Evolutionary conservation across 2,888 invertebrate genomes (phyloP), one percentile per base, ranked within the genome.

Genomic region (Cephus spinipes): DNA sequence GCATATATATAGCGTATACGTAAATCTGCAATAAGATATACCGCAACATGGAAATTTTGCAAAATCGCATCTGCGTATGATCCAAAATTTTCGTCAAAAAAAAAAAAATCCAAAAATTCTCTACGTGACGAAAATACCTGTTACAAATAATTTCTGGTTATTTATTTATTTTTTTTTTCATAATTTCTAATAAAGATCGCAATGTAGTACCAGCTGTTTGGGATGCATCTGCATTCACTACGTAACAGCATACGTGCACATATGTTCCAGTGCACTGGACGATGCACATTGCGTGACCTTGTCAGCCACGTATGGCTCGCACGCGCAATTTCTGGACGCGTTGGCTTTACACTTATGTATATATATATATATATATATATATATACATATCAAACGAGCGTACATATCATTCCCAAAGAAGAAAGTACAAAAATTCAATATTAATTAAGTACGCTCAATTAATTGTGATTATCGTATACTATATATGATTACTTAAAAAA

Each of bases 251-350:
- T 55, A 55, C 55, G 55, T 9, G 23, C 23, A 55, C 55, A 9
- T 9, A 84, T 83, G 81, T 83, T 76, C 80, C 81, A 81, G 76
- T 74, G 76, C 80, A 78, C 73, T 77, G 77, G 80, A 85, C 86
- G 85, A 87, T 87, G 85, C 84, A 83, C 84, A 82, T 83, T 83
- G 81, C 75, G 78, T 84, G 89, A 88, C 89, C 89, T 89, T 89
- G 89, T 82, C 75, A 80, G 83, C 83, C 83, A 81, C 81, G 82
- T 83, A 83, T 81, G 82, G 81, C 79, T 82, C 81, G 81, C 82
- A 80, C 85, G 83, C 80, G 79, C 36, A 81, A 81, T 80, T 79
- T 81, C 74, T 23, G 55, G 55, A 55, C 55, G 55, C 55, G 9
- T 23, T 55, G 55, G 55, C 55, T 55, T 55, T 23, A 9, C 55